Evolutionary conservation across 2,113 vertebrate species (phyloP), one percentile per base, ranked within the genome.

Genomic region (Octodon degus): DNA sequence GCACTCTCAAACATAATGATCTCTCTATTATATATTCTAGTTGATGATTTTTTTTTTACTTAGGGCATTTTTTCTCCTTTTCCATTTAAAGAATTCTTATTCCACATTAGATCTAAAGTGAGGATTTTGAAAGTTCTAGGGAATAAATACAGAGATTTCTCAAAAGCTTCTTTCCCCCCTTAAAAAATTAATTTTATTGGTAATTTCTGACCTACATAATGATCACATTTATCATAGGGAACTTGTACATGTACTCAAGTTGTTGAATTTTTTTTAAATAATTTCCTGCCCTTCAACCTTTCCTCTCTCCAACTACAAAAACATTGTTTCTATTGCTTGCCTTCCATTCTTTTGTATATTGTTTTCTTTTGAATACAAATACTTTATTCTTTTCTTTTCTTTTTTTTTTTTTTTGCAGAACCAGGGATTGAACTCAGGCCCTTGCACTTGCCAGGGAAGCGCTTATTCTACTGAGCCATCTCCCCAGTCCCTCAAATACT

Each of bases 1-100:
- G 84, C 86, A 14, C 90, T 47, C 43, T 97, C 37, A 90, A 84
- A 92, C 55, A 76, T n/a, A 89, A n/a, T n/a, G 50, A 81, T 19
- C 30, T 13, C 58, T 67, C 7, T 96, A 63, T 43, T 74, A 70
- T 72, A 24, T 60, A 91, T 47, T 53, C 32, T 63, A 89, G 53
- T 27, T 93, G 43, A 86, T 86, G 62, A 65, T 89, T 89, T 43
- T 89, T 93, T 30, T 93, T 25, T 68, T 67, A 40, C 17, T 72
- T 6, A 14, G 80, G 40, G 13, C 43, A 65, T 84, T 89, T 93
- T 87, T 87, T 72, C n/a, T 9, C 34, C 3, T 86, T 85, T 88
- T 32, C 25, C 13, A 13, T 34, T 65, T 95, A 86, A 93, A 92
- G 93, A 87, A 87, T 85, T 88, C 34, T 67, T 58, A 86, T 86